Evolutionary conservation across 2,113 vertebrate genomes (phyloP).

Genomic region (Cyanistes caeruleus): DNA sequence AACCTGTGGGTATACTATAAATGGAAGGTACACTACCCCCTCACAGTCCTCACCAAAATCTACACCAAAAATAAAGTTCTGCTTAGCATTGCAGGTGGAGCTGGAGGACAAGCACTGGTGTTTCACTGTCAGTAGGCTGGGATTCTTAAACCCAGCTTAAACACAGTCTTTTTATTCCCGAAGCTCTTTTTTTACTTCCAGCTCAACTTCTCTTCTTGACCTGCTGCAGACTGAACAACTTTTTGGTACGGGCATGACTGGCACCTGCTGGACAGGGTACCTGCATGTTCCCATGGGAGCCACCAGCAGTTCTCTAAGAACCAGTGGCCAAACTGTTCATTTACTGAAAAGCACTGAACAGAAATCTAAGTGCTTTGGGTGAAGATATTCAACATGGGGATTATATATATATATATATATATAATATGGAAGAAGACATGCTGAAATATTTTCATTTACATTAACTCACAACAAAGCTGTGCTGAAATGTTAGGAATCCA

Average conservation of each 20-base stretch:
- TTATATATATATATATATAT: background rate
- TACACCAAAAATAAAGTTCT: background rate
- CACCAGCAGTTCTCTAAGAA: background rate
- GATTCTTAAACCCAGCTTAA: background rate
- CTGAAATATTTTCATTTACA: background rate
- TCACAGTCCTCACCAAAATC: slow-evolving; percentile 14
- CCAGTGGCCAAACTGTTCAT: background rate
- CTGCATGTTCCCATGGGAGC: background rate
- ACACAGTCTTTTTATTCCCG: background rate
- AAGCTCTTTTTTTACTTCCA: background rate
- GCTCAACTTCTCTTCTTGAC: background rate
- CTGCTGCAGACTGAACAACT: background rate
- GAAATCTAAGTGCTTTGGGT: background rate
- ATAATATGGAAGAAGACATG: background rate
- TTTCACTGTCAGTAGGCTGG: background rate
- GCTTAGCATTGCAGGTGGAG: background rate
- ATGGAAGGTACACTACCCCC: background rate
- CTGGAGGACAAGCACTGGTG: background rate
- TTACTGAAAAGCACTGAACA: background rate
- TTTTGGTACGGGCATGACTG: background rate
- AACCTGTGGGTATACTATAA: background rate
- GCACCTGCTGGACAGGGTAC: background rate
- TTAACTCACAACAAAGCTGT: background rate
- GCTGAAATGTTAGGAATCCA: background rate
- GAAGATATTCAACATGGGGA: background rate